A percentile compares a stretch with the other conserved stretches of the same genome.
These are phyloP conservation scores for Pissodes strobi DNA, from an alignment of 1,140 invertebrate species.

Conservation along the genomic window DNA sequence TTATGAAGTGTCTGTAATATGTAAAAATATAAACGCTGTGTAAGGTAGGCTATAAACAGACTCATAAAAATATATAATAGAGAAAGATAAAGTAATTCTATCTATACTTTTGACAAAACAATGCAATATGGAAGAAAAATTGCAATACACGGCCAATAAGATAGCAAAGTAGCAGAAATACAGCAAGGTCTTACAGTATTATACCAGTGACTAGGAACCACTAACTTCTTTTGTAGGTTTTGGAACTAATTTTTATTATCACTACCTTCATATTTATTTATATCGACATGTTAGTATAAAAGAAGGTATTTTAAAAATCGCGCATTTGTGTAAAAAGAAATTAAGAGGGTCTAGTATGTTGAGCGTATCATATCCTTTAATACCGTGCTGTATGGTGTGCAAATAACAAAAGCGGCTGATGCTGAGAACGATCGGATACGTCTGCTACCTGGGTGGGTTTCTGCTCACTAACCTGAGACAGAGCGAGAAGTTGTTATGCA, in stretches of 20 bases:
- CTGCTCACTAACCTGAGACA: conserved; percentile 90
- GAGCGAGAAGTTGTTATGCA: conserved; percentile 96
- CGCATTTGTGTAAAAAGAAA: no score
- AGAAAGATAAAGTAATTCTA: neutral
- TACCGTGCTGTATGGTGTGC: neutral
- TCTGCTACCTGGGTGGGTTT: conserved; percentile 55
- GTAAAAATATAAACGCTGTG: no score
- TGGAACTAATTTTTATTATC: no score
- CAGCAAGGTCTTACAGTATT: neutral
- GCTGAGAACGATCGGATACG: conserved; percentile 45
- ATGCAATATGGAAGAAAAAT: conserved; percentile 8
- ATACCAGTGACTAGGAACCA: neutral
- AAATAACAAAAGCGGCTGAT: conserved; percentile 15
- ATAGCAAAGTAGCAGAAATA: conserved; percentile 13
- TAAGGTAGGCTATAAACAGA: conserved; percentile 5
- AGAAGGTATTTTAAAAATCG: no score
- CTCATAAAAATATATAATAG: neutral
- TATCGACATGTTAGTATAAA: no score
- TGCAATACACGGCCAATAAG: conserved; percentile 1
- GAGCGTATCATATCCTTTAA: no score
- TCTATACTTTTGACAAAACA: conserved; percentile 3
- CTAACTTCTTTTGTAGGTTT: no score
- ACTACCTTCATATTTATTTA: no score
- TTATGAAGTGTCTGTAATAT: no score
- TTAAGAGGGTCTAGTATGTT: no score